These are phyloP conservation scores for Myathropa florea DNA, from an alignment of 2,888 invertebrate species.

Conservation along the genomic window DNA sequence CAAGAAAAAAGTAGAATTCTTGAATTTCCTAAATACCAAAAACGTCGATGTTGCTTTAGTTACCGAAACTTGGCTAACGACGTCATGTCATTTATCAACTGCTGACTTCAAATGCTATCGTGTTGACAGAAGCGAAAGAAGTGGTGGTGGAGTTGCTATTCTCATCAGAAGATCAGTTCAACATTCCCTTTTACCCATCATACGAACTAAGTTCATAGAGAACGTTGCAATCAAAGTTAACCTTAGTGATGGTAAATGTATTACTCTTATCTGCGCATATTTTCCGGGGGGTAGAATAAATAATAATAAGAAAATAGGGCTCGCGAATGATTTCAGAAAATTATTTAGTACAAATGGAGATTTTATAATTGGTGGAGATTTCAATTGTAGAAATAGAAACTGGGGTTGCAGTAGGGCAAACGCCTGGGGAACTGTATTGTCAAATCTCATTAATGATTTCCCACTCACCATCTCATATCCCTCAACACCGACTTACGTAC, in stretches of 20 bases:
- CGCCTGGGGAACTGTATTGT: too few relatives aligned
- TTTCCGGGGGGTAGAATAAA: too few relatives aligned
- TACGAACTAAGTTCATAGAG: neutral
- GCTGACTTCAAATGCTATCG: neutral
- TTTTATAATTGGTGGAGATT: too few relatives aligned
- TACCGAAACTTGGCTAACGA: neutral
- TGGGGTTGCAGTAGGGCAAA: too few relatives aligned
- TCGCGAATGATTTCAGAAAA: too few relatives aligned
- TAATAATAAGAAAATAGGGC: too few relatives aligned
- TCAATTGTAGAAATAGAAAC: too few relatives aligned
- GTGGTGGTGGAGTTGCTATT: neutral
- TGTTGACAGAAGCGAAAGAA: neutral
- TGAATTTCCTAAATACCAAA: neutral
- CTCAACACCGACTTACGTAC: too few relatives aligned
- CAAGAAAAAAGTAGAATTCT: conserved; percentile 10
- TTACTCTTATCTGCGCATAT: neutral
- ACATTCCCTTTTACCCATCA: neutral
- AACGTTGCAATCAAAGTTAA: neutral
- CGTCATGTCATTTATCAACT: neutral
- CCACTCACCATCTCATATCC: neutral
- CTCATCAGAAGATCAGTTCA: neutral
- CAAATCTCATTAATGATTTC: neutral
- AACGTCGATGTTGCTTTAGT: neutral
- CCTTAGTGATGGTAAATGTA: neutral
- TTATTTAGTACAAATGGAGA: too few relatives aligned